Evolutionary conservation across 2,113 vertebrate species (phyloP).

Genomic region (Myanophis thanlyinensis): DNA sequence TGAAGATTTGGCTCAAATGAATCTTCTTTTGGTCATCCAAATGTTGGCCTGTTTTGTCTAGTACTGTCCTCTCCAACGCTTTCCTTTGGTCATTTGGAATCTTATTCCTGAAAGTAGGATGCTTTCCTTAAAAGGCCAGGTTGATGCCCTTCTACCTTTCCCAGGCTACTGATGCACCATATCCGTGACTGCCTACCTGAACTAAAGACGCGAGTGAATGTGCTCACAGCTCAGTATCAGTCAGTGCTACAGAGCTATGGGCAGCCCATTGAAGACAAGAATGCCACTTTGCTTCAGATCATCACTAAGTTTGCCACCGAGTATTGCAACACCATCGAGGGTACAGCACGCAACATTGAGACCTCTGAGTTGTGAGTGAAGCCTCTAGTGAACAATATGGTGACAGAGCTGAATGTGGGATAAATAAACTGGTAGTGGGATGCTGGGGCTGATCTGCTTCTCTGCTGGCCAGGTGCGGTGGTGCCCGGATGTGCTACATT

Average conservation of each 20-base stretch:
- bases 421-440: neutral
- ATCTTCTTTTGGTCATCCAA: neutral
- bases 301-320: slow-evolving; percentile 81
- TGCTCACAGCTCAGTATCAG: slow-evolving; percentile 77
- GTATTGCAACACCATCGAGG: slow-evolving; percentile 82
- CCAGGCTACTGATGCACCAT: slow-evolving; percentile 76
- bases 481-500: slow-evolving; percentile 81
- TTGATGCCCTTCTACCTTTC: neutral
- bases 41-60: neutral
- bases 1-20: neutral
- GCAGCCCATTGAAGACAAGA: slow-evolving; percentile 78
- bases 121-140: neutral
- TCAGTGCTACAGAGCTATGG: slow-evolving; percentile 73
- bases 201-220: slow-evolving; percentile 74
- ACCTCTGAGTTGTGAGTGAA: slow-evolving; percentile 78
- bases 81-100: too few species aligned
- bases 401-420: too few species aligned
- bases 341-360: slow-evolving; percentile 76
- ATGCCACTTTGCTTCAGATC: slow-evolving; percentile 79
- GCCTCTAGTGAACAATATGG: neutral
- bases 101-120: neutral
- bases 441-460: neutral
- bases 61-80: neutral
- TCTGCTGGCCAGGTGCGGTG: slow-evolving; percentile 68
- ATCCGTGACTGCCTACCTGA: slow-evolving; percentile 80